These are phyloP conservation scores for Momotus momota DNA, from an alignment of 2,797 vertebrate species.

Conservation along the genomic window DNA sequence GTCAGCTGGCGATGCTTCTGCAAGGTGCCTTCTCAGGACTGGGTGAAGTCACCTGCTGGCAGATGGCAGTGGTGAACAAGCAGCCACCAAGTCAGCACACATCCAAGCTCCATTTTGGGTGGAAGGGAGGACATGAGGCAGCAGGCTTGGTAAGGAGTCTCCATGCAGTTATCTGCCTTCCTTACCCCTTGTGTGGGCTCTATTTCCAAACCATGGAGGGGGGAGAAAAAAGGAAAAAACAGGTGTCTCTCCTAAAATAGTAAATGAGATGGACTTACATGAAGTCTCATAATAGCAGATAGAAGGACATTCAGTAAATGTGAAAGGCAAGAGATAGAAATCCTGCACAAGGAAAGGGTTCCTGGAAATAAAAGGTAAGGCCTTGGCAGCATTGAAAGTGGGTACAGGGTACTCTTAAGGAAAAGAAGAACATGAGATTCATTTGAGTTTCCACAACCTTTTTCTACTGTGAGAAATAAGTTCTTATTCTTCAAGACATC, in stretches of 20 bases:
- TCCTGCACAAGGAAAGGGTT: background rate
- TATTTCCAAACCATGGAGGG: background rate
- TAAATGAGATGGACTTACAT: background rate
- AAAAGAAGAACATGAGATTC: background rate
- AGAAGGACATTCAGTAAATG: background rate
- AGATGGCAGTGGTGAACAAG: background rate
- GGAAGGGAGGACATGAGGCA: background rate
- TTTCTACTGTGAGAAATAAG: background rate
- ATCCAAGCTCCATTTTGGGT: accelerated
- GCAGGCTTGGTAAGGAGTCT: background rate
- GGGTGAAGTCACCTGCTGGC: background rate
- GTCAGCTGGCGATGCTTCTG: background rate
- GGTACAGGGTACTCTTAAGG: background rate
- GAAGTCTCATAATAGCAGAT: background rate
- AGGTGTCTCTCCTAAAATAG: background rate
- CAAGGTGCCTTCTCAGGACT: background rate
- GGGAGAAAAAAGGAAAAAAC: background rate
- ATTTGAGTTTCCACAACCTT: background rate
- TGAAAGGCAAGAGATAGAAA: background rate
- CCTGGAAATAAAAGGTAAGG: background rate
- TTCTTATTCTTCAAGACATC: background rate
- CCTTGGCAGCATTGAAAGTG: background rate
- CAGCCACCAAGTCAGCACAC: background rate
- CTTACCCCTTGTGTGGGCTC: background rate
- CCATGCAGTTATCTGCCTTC: background rate